A percentile compares a stretch with the other conserved stretches of the same genome.
phyloP scores from a whole-genome alignment of 2,888 invertebrate species.

The Parnassius apollo region DNA sequence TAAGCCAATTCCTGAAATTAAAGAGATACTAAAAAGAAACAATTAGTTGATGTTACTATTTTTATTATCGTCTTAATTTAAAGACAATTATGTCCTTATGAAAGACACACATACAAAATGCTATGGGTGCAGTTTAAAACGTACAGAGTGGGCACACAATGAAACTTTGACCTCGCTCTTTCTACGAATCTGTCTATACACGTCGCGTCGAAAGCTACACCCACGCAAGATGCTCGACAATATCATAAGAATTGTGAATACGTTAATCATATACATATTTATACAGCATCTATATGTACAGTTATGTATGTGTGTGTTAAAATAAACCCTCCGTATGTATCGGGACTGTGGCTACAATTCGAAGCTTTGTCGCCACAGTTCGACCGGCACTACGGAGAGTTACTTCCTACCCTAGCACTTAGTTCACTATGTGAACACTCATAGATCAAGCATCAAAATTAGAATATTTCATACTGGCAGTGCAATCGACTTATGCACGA shows the following conservation, averaged over 20 bases:
- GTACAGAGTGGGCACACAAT: slow-evolving; percentile 4
- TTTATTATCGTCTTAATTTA: slow-evolving; percentile 70
- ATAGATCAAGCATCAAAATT: slow-evolving; percentile 52
- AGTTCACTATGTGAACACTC: slow-evolving; percentile 66
- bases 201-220: slow-evolving; percentile 8
- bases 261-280: slow-evolving; percentile 70
- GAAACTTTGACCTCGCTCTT: slow-evolving; percentile 9
- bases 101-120: slow-evolving; percentile 72
- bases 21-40: slow-evolving; percentile 47
- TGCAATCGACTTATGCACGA: slow-evolving; percentile 65
- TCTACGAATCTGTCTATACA: background rate
- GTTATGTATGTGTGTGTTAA: slow-evolving; percentile 57
- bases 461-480: slow-evolving; percentile 64
- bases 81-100: slow-evolving; percentile 69
- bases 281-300: slow-evolving; percentile 80
- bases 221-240: slow-evolving; percentile 59
- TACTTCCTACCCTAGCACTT: slow-evolving; percentile 43
- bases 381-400: background rate
- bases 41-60: slow-evolving; percentile 70
- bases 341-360: slow-evolving; percentile 1
- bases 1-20: background rate
- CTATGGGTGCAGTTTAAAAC: slow-evolving; percentile 28
- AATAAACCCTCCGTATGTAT: slow-evolving; percentile 39
- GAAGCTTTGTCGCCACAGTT: background rate
- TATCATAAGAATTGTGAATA: slow-evolving; percentile 59